Conservation (phyloP, 2,888 invertebrate genomes). For the Capitulum mitella region DNA sequence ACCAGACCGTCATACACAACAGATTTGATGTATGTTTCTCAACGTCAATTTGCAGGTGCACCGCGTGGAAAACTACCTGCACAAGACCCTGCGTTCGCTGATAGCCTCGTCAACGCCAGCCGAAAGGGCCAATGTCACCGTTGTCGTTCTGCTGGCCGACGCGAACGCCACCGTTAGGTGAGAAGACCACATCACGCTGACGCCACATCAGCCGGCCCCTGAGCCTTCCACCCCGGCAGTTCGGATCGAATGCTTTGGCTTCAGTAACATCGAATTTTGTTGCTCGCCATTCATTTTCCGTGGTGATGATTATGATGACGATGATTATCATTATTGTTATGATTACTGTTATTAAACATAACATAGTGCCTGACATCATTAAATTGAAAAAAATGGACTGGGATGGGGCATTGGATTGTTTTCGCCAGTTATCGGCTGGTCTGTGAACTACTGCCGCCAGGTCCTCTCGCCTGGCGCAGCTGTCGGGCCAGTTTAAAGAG, state of each 20-base stretch:
- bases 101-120: constrained; percentile 40
- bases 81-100: constrained; percentile 43
- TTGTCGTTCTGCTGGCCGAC: constrained; percentile 44
- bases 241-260: background rate
- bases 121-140: constrained; percentile 40
- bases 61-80: constrained; percentile 43
- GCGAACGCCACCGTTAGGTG: constrained; percentile 39
- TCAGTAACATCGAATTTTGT: background rate
- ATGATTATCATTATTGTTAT: constrained; percentile 14
- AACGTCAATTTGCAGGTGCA: constrained; percentile 38
- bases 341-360: constrained; percentile 31
- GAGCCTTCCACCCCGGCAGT: background rate
- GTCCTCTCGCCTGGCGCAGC: constrained; percentile 36
- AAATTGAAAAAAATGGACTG: background rate
- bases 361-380: constrained; percentile 15
- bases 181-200: constrained; percentile 20
- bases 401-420: no score
- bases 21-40: constrained; percentile 22
- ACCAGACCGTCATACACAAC: no score
- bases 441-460: constrained; percentile 29
- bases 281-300: background rate
- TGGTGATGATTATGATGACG: background rate
- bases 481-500: constrained; percentile 37
- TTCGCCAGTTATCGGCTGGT: background rate
- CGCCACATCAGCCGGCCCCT: background rate